Evolutionary conservation across 2,888 invertebrate genomes (phyloP).

Genomic region (Pteria penguin): DNA sequence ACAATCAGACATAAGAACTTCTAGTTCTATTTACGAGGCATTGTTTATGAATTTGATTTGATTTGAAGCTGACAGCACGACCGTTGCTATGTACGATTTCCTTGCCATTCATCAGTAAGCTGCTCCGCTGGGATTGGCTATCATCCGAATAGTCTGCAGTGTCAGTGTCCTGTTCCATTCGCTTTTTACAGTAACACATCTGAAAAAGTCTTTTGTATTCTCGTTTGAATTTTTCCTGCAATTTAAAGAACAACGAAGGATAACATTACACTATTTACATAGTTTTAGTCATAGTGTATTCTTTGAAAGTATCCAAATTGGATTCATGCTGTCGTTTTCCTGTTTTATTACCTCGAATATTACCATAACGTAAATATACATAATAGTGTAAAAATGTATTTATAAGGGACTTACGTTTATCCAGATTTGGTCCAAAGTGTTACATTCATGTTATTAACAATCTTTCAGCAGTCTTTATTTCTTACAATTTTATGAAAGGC

Average conservation of each 20-base stretch:
- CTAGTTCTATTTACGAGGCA: neutral
- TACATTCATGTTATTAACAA: no score
- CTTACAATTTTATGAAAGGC: no score
- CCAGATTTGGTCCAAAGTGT: no score
- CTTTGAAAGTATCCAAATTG: no score
- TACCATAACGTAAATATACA: no score
- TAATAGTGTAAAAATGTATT: no score
- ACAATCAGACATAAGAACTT: neutral
- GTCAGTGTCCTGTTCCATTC: conserved; percentile 17
- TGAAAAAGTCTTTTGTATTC: conserved; percentile 55
- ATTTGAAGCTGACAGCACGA: neutral
- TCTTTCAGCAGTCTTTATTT: no score
- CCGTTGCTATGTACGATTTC: neutral
- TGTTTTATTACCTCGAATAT: no score
- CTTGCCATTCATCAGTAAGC: neutral
- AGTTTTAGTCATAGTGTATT: neutral
- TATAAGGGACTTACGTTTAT: no score
- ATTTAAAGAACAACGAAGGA: conserved; percentile 12
- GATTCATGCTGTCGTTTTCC: no score
- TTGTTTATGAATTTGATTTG: neutral
- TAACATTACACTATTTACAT: neutral
- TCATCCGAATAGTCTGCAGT: conserved; percentile 39
- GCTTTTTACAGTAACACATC: conserved; percentile 33
- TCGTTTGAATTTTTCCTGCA: conserved; percentile 64
- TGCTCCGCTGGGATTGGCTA: conserved; percentile 12